Evolutionary conservation across 1,140 invertebrate species (phyloP).

Genomic region (Megalopta genalis): DNA sequence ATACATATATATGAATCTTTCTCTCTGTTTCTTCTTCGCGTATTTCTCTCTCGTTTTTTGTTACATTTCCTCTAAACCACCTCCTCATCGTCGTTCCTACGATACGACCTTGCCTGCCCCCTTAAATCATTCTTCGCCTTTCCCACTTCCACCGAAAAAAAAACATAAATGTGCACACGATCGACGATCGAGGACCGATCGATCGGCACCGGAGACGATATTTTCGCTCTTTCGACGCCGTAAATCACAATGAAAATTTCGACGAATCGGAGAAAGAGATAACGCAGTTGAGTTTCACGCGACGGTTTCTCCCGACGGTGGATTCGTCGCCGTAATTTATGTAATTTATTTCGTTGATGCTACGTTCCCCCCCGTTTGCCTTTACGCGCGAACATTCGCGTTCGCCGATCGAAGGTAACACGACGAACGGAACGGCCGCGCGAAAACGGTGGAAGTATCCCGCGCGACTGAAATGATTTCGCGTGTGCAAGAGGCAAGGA

Average conservation of each 20-base stretch:
- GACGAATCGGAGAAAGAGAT: too few relatives aligned
- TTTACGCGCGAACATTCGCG: too few relatives aligned
- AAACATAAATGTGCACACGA: conserved; percentile 42
- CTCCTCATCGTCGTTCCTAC: conserved; percentile 35
- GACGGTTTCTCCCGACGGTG: too few relatives aligned
- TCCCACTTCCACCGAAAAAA: conserved; percentile 32
- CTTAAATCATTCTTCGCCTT: conserved; percentile 49
- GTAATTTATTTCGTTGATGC: too few relatives aligned
- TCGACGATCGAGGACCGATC: neutral
- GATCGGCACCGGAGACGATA: too few relatives aligned
- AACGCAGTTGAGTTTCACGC: too few relatives aligned
- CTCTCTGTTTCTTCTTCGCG: neutral
- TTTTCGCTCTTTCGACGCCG: too few relatives aligned
- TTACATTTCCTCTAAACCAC: conserved; percentile 21
- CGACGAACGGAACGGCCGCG: neutral
- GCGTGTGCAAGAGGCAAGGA: conserved; percentile 67
- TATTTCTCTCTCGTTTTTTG: conserved; percentile 32
- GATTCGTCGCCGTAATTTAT: too few relatives aligned
- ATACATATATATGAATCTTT: conserved; percentile 43
- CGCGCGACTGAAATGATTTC: neutral
- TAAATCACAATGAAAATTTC: too few relatives aligned
- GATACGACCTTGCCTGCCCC: conserved; percentile 46
- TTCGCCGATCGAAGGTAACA: neutral
- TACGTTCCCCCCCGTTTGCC: too few relatives aligned
- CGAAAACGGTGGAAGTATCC: neutral